Evolutionary conservation across 2,113 vertebrate species (phyloP), one percentile per base, ranked within the genome.

Genomic region (Misgurnus anguillicaudatus): DNA sequence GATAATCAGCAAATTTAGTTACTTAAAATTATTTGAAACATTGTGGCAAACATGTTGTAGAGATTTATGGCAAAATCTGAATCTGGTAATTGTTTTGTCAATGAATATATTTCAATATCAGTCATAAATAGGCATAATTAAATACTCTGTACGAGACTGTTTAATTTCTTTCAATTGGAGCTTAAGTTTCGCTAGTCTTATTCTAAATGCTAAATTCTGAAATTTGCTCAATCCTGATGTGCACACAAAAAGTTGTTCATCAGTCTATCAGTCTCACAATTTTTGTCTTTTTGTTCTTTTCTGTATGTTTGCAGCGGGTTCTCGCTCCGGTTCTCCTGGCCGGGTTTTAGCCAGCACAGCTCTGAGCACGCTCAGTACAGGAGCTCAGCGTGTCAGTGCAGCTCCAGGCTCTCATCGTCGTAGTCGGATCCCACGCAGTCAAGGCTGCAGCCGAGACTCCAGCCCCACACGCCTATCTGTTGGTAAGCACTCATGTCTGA

Each of bases 371-470:
- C 82, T 98, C 93, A 95, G 90, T 91, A 93, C 94, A 0, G 95
- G 96, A 75, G 92, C 94, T 77, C 97, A 96, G 77, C 91, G 96
- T 66, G 94, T 96, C 24, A 88, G 98, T 53, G 93, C 94, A 1
- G 94, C 85, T 72, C 91, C 93, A 9, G 92, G 94, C 63, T 60
- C 94, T 17, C 95, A 95, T 70, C 94, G 96, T 31, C 92, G 95
- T 76, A 98, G 97, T 91, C 95, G 96, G 86, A 98, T 98, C 82
- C 97, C 97, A 0, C 93, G 97, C 79, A 98, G 97, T 88, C 97
- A 98, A 88, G 97, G 97, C 63, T 98, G 96, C 87, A 98, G 97
- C 86, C 92, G 97, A 84, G 97, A 98, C 89, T 96, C 96, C 0
- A 98, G 97, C 81, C 97, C 97, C 21, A 98, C 97, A 3, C 93